phyloP scores from a whole-genome alignment of 2,797 vertebrate genomes.

The Philypnodon macrostomus region DNA sequence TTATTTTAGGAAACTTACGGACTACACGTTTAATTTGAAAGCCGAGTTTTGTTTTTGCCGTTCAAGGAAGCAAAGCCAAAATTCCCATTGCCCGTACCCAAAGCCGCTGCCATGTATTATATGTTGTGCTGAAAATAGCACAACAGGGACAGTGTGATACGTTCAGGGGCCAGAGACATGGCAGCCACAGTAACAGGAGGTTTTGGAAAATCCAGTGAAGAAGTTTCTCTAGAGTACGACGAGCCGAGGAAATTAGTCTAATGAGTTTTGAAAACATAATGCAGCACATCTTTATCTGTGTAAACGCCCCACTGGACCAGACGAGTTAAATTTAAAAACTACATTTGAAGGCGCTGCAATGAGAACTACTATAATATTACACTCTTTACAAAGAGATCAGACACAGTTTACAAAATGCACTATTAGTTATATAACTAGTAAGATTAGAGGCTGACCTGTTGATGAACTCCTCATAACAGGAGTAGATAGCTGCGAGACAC shows the following conservation, averaged over 20 bases:
- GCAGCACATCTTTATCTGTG: slow-evolving; percentile 3
- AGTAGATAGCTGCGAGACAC: slow-evolving; percentile 97
- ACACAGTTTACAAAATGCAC: no score
- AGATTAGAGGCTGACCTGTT: slow-evolving; percentile 94
- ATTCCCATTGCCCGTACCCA: neutral
- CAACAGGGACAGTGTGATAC: neutral
- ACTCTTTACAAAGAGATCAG: no score
- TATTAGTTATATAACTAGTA: no score
- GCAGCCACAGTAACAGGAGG: slow-evolving; percentile 22
- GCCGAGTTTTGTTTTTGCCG: no score
- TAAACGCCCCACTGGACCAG: neutral
- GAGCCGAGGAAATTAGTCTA: slow-evolving; percentile 18
- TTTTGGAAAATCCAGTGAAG: slow-evolving; percentile 46
- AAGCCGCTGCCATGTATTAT: neutral
- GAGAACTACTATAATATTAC: no score
- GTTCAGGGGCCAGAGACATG: slow-evolving; percentile 20
- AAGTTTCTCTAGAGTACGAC: slow-evolving; percentile 20
- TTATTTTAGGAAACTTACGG: no score
- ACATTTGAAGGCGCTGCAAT: neutral
- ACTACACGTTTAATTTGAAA: no score
- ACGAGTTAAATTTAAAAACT: neutral
- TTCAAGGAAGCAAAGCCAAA: no score
- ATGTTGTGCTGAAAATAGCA: slow-evolving; percentile 7
- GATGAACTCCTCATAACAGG: slow-evolving; percentile 98
- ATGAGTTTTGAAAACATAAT: slow-evolving; percentile 15